phyloP scores from a whole-genome alignment of 2,888 invertebrate genomes.

The Mesorhabditis sp. region DNA sequence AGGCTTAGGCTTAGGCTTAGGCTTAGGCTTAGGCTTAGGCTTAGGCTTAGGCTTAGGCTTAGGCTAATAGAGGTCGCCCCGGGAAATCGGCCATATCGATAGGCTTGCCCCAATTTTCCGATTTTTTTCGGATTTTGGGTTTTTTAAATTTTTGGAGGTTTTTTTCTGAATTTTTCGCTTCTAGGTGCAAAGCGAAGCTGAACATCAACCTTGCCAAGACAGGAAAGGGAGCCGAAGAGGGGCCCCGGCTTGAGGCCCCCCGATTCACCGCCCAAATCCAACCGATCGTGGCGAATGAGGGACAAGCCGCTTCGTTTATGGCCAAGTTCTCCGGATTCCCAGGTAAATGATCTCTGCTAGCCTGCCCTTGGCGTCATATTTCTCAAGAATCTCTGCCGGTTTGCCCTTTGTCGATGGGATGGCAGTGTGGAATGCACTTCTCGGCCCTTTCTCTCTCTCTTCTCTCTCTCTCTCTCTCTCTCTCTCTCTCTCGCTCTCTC shows the following conservation, averaged over 20 bases:
- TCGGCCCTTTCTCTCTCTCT: background rate
- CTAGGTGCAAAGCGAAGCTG: slow-evolving; percentile 79
- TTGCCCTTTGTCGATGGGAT: background rate
- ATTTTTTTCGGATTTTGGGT: slow-evolving; percentile 59
- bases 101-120: background rate
- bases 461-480: no score
- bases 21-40: no score
- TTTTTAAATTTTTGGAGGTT: no score
- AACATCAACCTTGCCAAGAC: slow-evolving; percentile 63
- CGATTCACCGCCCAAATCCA: slow-evolving; percentile 72
- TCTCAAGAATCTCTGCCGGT: background rate
- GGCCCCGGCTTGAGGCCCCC: slow-evolving; percentile 67
- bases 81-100: no score
- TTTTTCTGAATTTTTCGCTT: background rate
- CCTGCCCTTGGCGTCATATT: no score
- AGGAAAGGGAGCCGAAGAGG: slow-evolving; percentile 52
- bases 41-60: no score
- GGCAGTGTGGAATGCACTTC: background rate
- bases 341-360: slow-evolving; percentile 22
- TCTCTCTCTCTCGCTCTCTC: no score
- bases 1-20: no score
- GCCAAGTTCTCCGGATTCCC: slow-evolving; percentile 56
- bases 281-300: slow-evolving; percentile 83
- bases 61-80: no score
- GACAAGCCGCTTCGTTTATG: slow-evolving; percentile 80